Evolutionary conservation across 92 coral and sea anemone species (phyloP).

Genomic region (Siderastrea siderea): DNA sequence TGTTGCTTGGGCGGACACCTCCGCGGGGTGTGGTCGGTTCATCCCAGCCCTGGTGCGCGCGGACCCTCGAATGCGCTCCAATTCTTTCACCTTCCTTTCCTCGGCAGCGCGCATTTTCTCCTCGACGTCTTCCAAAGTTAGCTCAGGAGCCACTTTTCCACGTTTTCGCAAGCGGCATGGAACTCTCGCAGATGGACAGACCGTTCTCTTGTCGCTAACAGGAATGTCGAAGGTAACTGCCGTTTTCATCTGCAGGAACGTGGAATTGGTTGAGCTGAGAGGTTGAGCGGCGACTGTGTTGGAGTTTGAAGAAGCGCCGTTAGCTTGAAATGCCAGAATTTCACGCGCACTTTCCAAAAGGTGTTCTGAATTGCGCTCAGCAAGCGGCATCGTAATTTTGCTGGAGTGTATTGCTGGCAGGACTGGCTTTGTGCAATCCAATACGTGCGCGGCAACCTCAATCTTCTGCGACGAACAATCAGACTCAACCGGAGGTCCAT

Average conservation of each 20-base stretch:
- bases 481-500: background rate
- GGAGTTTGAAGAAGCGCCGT: conserved; percentile 4
- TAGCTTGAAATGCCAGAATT: conserved; percentile 19
- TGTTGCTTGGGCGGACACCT: conserved; percentile 17
- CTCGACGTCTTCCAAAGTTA: background rate
- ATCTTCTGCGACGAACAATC: background rate
- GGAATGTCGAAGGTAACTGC: conserved; percentile 42
- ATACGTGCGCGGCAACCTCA: background rate
- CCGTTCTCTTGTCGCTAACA: background rate
- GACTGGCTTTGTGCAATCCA: conserved; percentile 17
- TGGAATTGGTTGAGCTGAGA: conserved; percentile 17
- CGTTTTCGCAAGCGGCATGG: conserved; percentile 24
- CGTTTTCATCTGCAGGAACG: background rate
- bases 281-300: conserved; percentile 14
- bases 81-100: conserved; percentile 29
- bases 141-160: background rate
- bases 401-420: background rate
- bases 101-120: conserved; percentile 33
- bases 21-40: conserved; percentile 35
- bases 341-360: conserved; percentile 35
- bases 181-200: conserved; percentile 11
- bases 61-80: conserved; percentile 24
- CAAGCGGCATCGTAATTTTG: background rate
- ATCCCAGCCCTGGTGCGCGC: conserved; percentile 19
- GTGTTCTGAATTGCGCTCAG: background rate